Base-by-base conservation (phyloP, 1,140 invertebrate genomes). In the Caenorhabditis elegans region DNA sequence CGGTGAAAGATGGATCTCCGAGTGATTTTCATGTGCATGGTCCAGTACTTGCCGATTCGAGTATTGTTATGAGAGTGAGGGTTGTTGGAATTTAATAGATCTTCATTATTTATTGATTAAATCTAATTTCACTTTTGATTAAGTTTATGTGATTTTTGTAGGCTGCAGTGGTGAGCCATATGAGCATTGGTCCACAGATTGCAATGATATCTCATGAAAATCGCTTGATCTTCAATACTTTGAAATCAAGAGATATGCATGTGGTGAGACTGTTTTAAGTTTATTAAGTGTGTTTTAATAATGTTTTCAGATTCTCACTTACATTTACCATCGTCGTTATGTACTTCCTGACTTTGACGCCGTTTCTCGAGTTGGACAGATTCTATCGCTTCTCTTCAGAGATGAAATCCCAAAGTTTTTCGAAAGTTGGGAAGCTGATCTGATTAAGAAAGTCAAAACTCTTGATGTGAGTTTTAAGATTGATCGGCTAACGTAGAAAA, bases 201-300 rank as follows among this genome's bases (percentile, higher is more conserved):
- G 60, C 60, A 13, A 70, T 70, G 60, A 70, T 70, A 39, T 70
- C 60, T 11, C 31, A 39, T 39, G 60, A 70, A n/a, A 70, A 70
- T 24, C 60, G 60, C n/a, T 39, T 70, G n/a, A 43, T 70, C n/a
- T 3, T 70, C n/a, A 70, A 31, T 6, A 70, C 11, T 70, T 28
- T 70, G n/a, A 22, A 19, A 70, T 70, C 60, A 31, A 70, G 39
- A 28, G 60, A 70, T 13, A 70, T 70, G 60, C 26, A n/a, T 34
- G 60, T 70, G 60, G 60, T 70, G 39, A 1, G 60, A 22, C 5
- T 43, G 15, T 43, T 22, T 4, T 5, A 10, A 36, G 2, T 1
- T 17, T 17, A 15, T 17, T 0, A 31, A 60, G 15, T 3, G 13
- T 6, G 2, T 3, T 43, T n/a, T 5, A 39, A 13, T 43, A 0